These are phyloP conservation scores for Pelosia muscerda DNA, from an alignment of 2,888 invertebrate genomes.

Conservation along the genomic window DNA sequence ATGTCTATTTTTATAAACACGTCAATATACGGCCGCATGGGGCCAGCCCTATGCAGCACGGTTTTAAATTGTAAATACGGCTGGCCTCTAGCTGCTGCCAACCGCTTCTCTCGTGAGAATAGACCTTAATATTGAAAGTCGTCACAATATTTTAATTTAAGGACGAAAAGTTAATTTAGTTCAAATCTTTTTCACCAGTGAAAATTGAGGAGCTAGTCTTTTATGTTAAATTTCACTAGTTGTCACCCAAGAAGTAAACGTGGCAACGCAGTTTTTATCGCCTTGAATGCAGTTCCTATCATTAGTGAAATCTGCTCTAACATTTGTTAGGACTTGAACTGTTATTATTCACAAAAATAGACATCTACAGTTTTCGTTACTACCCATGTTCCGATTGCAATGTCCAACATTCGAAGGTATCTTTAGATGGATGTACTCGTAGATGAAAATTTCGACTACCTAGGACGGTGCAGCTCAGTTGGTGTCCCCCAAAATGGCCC, in stretches of 20 bases:
- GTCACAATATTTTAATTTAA: too few species aligned
- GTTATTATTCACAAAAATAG: conserved; percentile 16
- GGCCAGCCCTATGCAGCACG: too few species aligned
- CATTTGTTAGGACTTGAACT: conserved; percentile 13
- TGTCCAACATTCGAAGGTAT: neutral
- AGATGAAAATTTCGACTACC: neutral
- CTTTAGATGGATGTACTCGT: neutral
- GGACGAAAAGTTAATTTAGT: too few species aligned
- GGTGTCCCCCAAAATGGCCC: neutral
- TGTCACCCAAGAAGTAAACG: neutral
- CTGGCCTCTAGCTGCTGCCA: too few species aligned
- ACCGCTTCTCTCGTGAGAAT: too few species aligned
- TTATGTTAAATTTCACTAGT: too few species aligned
- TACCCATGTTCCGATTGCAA: neutral
- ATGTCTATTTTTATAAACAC: too few species aligned
- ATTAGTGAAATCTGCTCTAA: neutral
- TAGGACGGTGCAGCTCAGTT: neutral
- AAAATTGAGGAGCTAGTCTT: neutral
- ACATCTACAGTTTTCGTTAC: neutral
- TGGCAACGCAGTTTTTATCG: neutral
- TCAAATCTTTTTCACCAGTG: too few species aligned
- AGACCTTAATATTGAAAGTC: too few species aligned
- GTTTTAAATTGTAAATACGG: too few species aligned
- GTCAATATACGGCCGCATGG: too few species aligned
- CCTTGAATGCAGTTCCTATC: neutral